Base-by-base conservation (phyloP, 2,888 invertebrate genomes). In the Netelia fuscicornis region DNA sequence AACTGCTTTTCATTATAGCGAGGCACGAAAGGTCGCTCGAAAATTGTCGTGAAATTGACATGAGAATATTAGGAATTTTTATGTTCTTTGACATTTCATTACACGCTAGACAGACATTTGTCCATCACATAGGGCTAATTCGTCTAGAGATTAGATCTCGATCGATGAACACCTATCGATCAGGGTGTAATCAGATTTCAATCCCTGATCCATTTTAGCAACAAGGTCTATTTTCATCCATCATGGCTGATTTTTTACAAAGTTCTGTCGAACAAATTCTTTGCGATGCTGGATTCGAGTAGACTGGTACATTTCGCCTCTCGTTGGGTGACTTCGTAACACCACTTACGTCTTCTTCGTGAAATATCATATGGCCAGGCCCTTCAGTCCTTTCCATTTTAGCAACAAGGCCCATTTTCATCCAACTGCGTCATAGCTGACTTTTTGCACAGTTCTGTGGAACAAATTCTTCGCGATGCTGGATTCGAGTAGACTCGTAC, bases 321-420 rank as follows among this genome's bases (percentile, higher is more conserved):
- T 85, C 52, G 83, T 68, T 78, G 84, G 75, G 81, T 77, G 81
- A 83, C 81, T 81, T 77, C 78, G 84, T 81, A 75, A 78, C 74
- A 78, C 72, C 84, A 86, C 84, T 84, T 81, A 72, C 79, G 71
- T 82, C 64, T 78, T 58, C 77, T 67, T 9, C 52, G 52, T 52
- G 52, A 52, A 52, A 52, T 52, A 52, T 11, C 11, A 52, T 10
- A 52, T n/a, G 52, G 13, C 25, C 30, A 30, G 3, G 17, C 17
- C 17, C 17, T 17, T 17, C 17, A 17, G 17, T 17, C 17, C 17
- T 17, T 17, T 17, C 17, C 17, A 17, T 17, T 17, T 17, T 17
- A 17, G 17, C 17, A 17, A 17, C 17, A 0, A 17, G 17, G 17
- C 17, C 0, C 17, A 17, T 17, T 17, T 17, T 17, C 17, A 17